These are phyloP conservation scores for Manis crassicaudata DNA, from an alignment of 2,797 vertebrate species.

Conservation along the genomic window DNA sequence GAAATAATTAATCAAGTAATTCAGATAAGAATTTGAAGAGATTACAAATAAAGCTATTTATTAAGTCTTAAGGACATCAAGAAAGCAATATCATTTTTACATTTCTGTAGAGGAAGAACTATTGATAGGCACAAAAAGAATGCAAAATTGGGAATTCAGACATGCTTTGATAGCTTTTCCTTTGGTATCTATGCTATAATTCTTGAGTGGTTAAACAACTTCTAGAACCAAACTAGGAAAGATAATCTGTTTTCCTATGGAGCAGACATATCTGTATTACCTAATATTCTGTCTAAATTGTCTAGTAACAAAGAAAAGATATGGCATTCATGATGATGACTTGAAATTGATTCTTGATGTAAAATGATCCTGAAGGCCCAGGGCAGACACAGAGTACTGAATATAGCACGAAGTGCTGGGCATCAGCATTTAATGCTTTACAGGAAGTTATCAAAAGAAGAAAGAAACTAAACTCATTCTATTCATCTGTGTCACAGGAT, in stretches of 20 bases:
- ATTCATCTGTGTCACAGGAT: neutral
- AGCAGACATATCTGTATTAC: neutral
- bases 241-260: neutral
- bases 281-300: neutral
- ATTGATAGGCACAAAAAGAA: neutral
- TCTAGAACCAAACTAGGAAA: neutral
- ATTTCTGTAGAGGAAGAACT: neutral
- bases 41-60: neutral
- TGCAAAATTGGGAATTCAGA: neutral
- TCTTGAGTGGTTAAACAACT: neutral
- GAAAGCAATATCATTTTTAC: neutral
- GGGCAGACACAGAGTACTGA: neutral
- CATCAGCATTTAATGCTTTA: neutral
- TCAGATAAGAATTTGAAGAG: neutral
- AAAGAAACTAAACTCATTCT: neutral
- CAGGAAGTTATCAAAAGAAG: neutral
- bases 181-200: neutral
- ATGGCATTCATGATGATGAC: neutral
- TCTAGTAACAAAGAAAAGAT: neutral
- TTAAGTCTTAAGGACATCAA: neutral
- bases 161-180: neutral
- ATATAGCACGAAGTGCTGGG: neutral
- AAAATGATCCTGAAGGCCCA: neutral
- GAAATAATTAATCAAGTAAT: neutral
- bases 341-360: neutral